Evolutionary conservation across 2,888 invertebrate species (phyloP).

Genomic region (Aplocera efformata): DNA sequence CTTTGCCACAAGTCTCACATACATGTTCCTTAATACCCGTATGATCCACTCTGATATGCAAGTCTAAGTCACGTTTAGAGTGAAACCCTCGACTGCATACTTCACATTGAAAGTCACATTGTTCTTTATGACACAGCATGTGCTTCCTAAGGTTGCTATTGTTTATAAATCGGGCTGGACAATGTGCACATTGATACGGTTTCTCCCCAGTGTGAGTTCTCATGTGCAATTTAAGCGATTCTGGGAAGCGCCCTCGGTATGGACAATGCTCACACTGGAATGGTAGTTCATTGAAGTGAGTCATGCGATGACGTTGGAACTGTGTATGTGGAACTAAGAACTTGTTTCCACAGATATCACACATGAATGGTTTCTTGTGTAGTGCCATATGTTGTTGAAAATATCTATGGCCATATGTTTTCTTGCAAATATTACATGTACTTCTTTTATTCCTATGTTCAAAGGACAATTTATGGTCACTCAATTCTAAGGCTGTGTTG

Average conservation of each 20-base stretch:
- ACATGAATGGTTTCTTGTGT: slow-evolving; percentile 52
- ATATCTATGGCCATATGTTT: slow-evolving; percentile 52
- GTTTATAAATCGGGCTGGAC: slow-evolving; percentile 58
- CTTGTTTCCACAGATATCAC: slow-evolving; percentile 69
- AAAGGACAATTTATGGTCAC: slow-evolving; percentile 48
- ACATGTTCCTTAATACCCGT: slow-evolving; percentile 63
- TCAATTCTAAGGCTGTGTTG: slow-evolving; percentile 47
- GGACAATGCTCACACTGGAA: slow-evolving; percentile 64
- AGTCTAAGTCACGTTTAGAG: slow-evolving; percentile 52
- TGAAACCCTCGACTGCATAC: slow-evolving; percentile 60
- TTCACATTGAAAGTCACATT: slow-evolving; percentile 59
- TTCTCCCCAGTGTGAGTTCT: slow-evolving; percentile 66
- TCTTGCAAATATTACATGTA: slow-evolving; percentile 58
- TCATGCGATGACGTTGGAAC: slow-evolving; percentile 56
- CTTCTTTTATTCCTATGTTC: slow-evolving; percentile 58
- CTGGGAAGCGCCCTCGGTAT: slow-evolving; percentile 60
- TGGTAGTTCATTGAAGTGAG: slow-evolving; percentile 60
- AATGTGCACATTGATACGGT: slow-evolving; percentile 62
- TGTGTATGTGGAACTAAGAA: slow-evolving; percentile 46
- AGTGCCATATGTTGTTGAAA: slow-evolving; percentile 53
- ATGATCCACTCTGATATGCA: slow-evolving; percentile 65
- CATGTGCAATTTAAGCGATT: slow-evolving; percentile 70
- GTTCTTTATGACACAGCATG: slow-evolving; percentile 49
- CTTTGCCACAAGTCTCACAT: slow-evolving; percentile 62
- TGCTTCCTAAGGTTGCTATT: slow-evolving; percentile 71